These are phyloP conservation scores for Rhinogobio ventralis DNA, from an alignment of 2,797 vertebrate genomes.

Conservation along the genomic window DNA sequence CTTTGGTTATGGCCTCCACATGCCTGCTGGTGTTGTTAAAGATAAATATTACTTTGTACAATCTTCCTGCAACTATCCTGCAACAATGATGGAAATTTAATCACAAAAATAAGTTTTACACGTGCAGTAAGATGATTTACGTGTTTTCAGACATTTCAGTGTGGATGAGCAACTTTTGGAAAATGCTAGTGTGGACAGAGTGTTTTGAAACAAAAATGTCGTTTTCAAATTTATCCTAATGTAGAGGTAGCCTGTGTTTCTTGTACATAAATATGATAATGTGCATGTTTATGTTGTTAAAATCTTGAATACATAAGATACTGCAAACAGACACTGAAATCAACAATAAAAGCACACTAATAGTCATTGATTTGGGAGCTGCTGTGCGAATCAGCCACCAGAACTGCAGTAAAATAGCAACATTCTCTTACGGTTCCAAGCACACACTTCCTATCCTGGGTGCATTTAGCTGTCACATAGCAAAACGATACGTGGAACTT, in stretches of 20 bases:
- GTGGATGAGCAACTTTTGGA: too few relatives aligned
- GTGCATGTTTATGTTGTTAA: background rate
- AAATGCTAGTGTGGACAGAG: background rate
- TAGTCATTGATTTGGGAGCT: background rate
- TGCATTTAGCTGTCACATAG: constrained; percentile 14
- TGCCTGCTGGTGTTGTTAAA: background rate
- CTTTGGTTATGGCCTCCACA: too few relatives aligned
- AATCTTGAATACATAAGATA: background rate
- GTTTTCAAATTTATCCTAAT: background rate
- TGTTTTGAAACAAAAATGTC: too few relatives aligned
- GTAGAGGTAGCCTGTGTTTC: background rate
- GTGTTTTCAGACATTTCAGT: too few relatives aligned
- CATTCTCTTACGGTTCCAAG: background rate
- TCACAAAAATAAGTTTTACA: too few relatives aligned
- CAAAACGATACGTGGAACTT: background rate
- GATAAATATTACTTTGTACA: background rate
- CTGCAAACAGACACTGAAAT: background rate
- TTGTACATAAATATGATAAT: background rate
- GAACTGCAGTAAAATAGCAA: background rate
- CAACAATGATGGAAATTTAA: too few relatives aligned
- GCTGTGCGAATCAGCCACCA: background rate
- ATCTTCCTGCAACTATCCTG: too few relatives aligned
- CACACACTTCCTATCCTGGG: background rate
- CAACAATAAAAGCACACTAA: background rate
- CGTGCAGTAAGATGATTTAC: too few relatives aligned